Evolutionary conservation across 2,113 vertebrate species (phyloP).

Genomic region (Cyphomyrus plagiostoma): DNA sequence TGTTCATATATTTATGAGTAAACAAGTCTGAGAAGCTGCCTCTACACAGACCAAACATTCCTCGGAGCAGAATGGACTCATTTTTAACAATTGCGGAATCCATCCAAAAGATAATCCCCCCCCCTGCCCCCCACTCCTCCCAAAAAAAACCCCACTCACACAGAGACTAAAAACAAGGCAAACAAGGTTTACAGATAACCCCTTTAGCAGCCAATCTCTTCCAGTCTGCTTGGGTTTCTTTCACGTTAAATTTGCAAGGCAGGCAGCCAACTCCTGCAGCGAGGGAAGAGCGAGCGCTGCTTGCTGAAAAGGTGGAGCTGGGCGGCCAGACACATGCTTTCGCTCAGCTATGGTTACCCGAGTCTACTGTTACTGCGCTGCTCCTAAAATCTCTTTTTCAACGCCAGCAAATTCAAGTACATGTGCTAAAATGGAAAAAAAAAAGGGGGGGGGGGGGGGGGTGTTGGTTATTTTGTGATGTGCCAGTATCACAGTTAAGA

Average conservation of each 20-base stretch:
- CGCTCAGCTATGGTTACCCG: neutral
- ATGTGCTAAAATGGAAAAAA: neutral
- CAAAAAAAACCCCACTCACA: neutral
- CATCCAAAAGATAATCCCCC: neutral
- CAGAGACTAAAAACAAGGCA: neutral
- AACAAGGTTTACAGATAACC: constrained; percentile 3
- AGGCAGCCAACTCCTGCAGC: neutral
- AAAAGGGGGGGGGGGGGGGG: neutral
- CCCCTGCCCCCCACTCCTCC: neutral
- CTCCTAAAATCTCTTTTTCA: neutral
- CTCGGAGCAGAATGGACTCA: neutral
- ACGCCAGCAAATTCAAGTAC: neutral
- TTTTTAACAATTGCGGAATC: neutral
- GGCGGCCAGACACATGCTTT: neutral
- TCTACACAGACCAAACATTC: neutral
- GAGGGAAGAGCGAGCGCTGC: neutral
- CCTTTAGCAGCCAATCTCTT: neutral
- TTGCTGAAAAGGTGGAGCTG: neutral
- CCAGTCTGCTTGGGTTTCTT: neutral
- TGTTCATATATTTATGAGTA: neutral
- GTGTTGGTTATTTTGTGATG: neutral
- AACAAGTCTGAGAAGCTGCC: neutral
- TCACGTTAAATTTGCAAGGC: constrained; percentile 1
- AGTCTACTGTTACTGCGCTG: neutral
- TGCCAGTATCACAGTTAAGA: neutral